Conservation (phyloP, 2,113 vertebrate genomes). For the Lanius ludovicianus region DNA sequence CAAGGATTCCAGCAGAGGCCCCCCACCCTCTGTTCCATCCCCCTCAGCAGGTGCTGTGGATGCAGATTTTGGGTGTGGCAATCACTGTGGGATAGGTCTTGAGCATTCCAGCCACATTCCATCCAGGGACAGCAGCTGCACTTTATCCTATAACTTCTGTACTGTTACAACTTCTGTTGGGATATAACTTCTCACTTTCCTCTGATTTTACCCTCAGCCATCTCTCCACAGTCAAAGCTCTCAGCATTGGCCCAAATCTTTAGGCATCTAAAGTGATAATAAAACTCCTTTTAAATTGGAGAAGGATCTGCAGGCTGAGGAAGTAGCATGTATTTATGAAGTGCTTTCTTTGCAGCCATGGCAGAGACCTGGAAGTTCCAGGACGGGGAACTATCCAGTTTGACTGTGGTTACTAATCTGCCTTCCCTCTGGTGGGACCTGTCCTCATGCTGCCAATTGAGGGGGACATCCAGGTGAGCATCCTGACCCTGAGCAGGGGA, state of each 20-base stretch:
- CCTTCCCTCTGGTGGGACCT: background rate
- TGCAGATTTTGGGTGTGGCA: background rate
- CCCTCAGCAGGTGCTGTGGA: background rate
- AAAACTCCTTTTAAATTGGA: background rate
- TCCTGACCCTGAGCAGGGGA: background rate
- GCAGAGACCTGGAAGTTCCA: background rate
- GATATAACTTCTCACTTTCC: background rate
- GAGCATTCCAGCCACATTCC: background rate
- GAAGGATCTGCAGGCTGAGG: background rate
- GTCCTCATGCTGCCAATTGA: background rate
- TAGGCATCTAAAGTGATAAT: background rate
- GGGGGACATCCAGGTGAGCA: accelerated
- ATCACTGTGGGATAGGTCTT: background rate
- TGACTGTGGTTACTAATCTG: background rate
- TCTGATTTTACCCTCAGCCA: background rate
- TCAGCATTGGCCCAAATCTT: background rate
- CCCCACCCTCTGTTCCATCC: background rate
- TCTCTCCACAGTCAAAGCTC: background rate
- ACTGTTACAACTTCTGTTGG: background rate
- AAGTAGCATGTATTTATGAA: accelerated
- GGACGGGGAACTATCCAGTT: background rate
- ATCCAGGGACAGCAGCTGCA: background rate
- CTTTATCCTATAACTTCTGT: background rate
- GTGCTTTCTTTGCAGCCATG: background rate
- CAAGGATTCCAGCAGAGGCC: background rate